These are phyloP conservation scores for Barypeithes pellucidus DNA, from an alignment of 2,888 invertebrate genomes.

Conservation along the genomic window DNA sequence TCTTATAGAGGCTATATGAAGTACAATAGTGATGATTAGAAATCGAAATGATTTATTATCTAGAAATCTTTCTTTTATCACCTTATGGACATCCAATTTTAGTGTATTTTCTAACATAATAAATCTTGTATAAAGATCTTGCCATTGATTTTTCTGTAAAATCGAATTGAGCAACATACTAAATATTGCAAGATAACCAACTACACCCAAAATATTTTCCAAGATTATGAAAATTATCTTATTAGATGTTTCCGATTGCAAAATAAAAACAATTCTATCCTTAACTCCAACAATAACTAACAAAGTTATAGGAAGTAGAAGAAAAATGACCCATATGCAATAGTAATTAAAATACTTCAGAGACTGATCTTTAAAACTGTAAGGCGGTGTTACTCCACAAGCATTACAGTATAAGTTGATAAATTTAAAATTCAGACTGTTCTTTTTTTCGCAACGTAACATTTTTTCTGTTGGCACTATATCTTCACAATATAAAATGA, in stretches of 20 bases:
- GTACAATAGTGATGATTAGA: not conserved
- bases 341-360: not conserved
- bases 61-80: no score
- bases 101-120: not conserved
- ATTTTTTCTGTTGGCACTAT: not conserved
- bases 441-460: not conserved
- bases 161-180: not conserved
- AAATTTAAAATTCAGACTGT: not conserved
- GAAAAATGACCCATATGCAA: not conserved
- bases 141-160: constrained; percentile 1
- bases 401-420: not conserved
- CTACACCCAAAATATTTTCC: not conserved
- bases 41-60: not conserved
- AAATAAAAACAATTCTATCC: not conserved
- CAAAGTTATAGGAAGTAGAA: not conserved
- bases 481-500: not conserved
- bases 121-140: not conserved
- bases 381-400: not conserved
- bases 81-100: no score
- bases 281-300: not conserved
- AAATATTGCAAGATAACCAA: not conserved
- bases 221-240: not conserved
- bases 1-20: not conserved
- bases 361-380: constrained; percentile 5
- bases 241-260: no score